phyloP scores from a whole-genome alignment of 2,113 vertebrate species.

The Mesitornis unicolor region DNA sequence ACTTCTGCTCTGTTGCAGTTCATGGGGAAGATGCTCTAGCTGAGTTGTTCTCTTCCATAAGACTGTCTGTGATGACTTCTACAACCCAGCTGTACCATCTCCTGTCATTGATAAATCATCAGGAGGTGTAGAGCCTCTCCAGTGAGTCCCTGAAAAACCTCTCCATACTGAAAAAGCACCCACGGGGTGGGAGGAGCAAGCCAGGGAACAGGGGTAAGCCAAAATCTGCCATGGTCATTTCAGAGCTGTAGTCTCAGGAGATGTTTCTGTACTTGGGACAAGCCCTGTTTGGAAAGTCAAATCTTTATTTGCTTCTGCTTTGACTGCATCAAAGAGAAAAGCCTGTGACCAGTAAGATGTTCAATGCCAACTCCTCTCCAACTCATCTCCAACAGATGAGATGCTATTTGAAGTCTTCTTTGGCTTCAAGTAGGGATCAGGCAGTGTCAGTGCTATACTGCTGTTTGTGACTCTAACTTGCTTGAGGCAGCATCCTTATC shows the following conservation, averaged over 20 bases:
- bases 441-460: background rate
- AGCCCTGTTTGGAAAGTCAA: fast-evolving
- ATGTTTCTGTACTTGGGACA: background rate
- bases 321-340: background rate
- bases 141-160: background rate
- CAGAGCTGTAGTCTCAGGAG: background rate
- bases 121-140: background rate
- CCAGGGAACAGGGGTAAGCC: fast-evolving
- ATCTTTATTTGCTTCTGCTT: background rate
- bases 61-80: fast-evolving
- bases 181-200: fast-evolving
- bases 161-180: fast-evolving
- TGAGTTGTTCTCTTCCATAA: background rate
- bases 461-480: background rate
- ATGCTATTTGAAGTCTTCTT: background rate
- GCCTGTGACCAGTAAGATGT: background rate
- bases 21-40: background rate
- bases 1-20: background rate
- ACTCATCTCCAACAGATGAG: background rate
- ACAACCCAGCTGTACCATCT: background rate
- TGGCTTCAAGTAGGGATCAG: background rate
- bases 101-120: background rate
- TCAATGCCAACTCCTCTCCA: background rate
- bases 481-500: background rate
- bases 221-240: background rate